phyloP scores from a whole-genome alignment of 2,888 invertebrate genomes.

The Aplocera efformata region DNA sequence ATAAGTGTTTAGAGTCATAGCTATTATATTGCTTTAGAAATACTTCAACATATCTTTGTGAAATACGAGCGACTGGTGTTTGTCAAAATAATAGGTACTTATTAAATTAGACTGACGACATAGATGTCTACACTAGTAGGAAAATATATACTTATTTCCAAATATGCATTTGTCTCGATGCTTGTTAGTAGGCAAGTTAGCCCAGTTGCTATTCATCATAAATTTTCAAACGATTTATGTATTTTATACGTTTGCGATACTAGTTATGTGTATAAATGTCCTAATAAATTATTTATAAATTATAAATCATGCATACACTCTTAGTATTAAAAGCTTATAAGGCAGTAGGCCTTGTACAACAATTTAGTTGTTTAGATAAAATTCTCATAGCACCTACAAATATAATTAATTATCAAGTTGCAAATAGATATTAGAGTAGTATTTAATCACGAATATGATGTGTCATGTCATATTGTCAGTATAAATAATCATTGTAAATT shows the following conservation, averaged over 20 bases:
- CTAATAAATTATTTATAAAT: constrained; percentile 74
- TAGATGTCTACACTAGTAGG: constrained; percentile 39
- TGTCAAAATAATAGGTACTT: constrained; percentile 41
- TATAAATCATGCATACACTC: constrained; percentile 79
- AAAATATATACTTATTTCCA: constrained; percentile 48
- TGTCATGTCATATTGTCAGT: constrained; percentile 75
- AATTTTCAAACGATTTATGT: constrained; percentile 46
- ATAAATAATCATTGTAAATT: constrained; percentile 81
- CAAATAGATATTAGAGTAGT: constrained; percentile 75
- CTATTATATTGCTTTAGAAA: constrained; percentile 77
- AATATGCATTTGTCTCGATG: constrained; percentile 67
- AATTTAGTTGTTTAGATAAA: constrained; percentile 73
- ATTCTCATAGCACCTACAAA: constrained; percentile 74
- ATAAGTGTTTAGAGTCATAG: constrained; percentile 78
- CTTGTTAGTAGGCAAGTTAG: constrained; percentile 54
- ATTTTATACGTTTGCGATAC: constrained; percentile 58
- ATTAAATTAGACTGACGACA: constrained; percentile 55
- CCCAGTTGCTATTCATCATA: constrained; percentile 46
- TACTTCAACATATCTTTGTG: constrained; percentile 79
- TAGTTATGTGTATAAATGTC: constrained; percentile 70
- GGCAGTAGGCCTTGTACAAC: constrained; percentile 67
- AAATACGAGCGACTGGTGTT: constrained; percentile 65
- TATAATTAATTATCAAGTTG: constrained; percentile 66
- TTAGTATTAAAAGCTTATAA: constrained; percentile 72
- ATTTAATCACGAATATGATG: constrained; percentile 75